Evolutionary conservation across 2,888 invertebrate genomes (phyloP).

Genomic region (Cabera pusaria): DNA sequence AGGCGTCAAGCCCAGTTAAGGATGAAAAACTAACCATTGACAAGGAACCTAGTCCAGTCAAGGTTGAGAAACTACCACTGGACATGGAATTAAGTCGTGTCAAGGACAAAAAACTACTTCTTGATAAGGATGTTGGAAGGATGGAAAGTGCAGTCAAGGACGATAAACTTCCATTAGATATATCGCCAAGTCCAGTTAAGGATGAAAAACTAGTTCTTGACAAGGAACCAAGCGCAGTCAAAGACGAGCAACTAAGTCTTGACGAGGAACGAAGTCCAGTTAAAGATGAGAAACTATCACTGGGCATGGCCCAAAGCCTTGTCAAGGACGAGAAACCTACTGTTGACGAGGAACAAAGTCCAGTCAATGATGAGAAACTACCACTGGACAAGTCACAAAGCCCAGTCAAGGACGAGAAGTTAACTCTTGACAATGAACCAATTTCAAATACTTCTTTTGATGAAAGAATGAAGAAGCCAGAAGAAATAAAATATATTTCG

Average conservation of each 20-base stretch:
- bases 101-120: conserved; percentile 3
- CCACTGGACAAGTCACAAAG: conserved; percentile 1
- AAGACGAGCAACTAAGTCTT: conserved; percentile 13
- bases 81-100: conserved; percentile 5
- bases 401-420: conserved; percentile 8
- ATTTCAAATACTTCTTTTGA: conserved; percentile 1
- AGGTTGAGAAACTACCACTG: background rate
- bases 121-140: background rate
- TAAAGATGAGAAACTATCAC: background rate
- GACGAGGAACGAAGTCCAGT: conserved; percentile 2
- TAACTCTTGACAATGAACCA: conserved; percentile 1
- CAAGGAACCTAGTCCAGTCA: conserved; percentile 14
- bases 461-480: background rate
- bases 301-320: conserved; percentile 2
- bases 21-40: conserved; percentile 14
- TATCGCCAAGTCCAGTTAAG: conserved; percentile 5
- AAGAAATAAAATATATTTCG: no score
- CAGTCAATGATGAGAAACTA: conserved; percentile 12
- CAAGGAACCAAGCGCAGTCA: conserved; percentile 2
- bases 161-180: background rate
- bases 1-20: conserved; percentile 11
- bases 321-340: background rate
- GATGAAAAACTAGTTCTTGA: conserved; percentile 6
- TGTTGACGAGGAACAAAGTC: conserved; percentile 20
- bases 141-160: background rate